These are phyloP conservation scores for Synergus itoensis DNA, from an alignment of 2,888 invertebrate species.

Conservation along the genomic window DNA sequence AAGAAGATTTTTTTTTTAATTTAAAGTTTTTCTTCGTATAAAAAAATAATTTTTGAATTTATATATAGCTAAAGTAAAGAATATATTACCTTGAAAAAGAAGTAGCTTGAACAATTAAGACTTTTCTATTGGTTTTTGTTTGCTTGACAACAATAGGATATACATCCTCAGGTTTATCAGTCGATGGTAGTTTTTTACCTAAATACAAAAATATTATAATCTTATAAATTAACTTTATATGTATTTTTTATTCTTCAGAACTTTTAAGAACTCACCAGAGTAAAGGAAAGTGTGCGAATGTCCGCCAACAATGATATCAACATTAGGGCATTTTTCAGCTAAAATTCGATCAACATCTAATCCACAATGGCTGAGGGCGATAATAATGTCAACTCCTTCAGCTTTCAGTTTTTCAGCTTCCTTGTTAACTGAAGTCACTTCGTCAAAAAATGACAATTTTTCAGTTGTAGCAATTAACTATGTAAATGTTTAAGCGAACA, in stretches of 20 bases:
- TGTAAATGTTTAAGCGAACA: neutral
- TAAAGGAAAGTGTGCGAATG: slow-evolving; percentile 91
- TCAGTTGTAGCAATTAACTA: slow-evolving; percentile 85
- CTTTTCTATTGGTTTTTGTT: slow-evolving; percentile 79
- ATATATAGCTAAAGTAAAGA: too few species aligned
- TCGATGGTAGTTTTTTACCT: slow-evolving; percentile 60
- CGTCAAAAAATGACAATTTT: slow-evolving; percentile 84
- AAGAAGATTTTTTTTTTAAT: too few species aligned
- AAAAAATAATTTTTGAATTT: too few species aligned
- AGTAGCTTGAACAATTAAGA: slow-evolving; percentile 87
- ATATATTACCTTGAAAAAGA: slow-evolving; percentile 81
- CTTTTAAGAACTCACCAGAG: slow-evolving; percentile 73
- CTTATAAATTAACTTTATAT: neutral
- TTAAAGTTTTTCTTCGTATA: too few species aligned
- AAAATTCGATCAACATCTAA: slow-evolving; percentile 84
- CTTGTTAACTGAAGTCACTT: slow-evolving; percentile 82
- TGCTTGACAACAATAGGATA: slow-evolving; percentile 87
- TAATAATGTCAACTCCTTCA: slow-evolving; percentile 86
- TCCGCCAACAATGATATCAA: slow-evolving; percentile 90
- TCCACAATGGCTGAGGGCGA: slow-evolving; percentile 91
- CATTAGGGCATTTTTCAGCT: slow-evolving; percentile 82
- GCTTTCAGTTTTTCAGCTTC: slow-evolving; percentile 83
- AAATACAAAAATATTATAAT: neutral
- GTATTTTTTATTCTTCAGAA: neutral
- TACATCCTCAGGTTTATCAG: slow-evolving; percentile 80